Evolutionary conservation across 2,113 vertebrate genomes (phyloP).

Genomic region (Aphelocoma coerulescens): DNA sequence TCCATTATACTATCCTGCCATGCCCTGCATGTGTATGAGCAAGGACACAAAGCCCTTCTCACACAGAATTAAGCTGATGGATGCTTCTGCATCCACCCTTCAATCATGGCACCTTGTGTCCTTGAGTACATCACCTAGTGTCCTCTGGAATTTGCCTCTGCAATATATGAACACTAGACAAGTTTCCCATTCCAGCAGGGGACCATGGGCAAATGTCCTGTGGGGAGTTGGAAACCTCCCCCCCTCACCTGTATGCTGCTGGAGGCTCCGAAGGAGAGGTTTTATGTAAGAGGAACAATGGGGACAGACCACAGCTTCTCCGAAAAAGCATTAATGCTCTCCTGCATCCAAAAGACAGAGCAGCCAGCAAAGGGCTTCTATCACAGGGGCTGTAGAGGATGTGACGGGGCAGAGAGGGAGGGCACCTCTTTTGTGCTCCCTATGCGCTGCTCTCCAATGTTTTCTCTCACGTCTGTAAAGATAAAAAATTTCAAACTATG

Average conservation of each 20-base stretch:
- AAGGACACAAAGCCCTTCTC: background rate
- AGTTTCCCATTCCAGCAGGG: background rate
- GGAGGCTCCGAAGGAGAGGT: background rate
- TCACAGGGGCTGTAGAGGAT: background rate
- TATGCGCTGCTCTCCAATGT: fast-evolving
- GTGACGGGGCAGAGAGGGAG: background rate
- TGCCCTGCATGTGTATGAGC: fast-evolving
- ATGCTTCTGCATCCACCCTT: background rate
- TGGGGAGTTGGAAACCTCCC: fast-evolving
- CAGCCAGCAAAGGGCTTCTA: background rate
- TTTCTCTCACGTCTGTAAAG: background rate
- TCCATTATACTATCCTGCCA: background rate
- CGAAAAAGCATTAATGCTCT: background rate
- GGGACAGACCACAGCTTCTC: background rate
- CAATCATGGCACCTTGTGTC: background rate
- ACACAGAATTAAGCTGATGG: background rate
- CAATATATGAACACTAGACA: background rate
- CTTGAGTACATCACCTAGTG: background rate
- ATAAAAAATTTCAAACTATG: background rate
- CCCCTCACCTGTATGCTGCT: background rate
- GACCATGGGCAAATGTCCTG: background rate
- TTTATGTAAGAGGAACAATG: fast-evolving
- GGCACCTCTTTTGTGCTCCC: background rate
- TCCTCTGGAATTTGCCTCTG: background rate
- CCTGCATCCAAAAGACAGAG: background rate